Conservation (phyloP, 2,888 invertebrate species). For the Drosophila testacea region DNA sequence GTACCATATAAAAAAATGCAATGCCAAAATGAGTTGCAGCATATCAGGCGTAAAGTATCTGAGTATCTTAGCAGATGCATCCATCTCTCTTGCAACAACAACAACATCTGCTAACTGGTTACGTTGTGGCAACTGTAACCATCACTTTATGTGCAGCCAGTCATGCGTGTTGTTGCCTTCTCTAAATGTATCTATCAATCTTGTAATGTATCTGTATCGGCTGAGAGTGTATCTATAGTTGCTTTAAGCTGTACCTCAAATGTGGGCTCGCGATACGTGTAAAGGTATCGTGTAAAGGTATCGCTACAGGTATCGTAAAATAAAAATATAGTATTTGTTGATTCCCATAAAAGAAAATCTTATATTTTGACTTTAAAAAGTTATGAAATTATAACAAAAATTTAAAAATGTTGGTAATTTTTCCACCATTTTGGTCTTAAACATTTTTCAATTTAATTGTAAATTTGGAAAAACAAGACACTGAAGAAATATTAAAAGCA, state of each 20-base stretch:
- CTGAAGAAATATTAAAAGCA: too few species aligned
- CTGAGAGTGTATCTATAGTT: background rate
- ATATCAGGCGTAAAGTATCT: constrained; percentile 63
- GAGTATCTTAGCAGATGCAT: constrained; percentile 49
- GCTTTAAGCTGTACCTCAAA: background rate
- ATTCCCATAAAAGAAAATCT: too few species aligned
- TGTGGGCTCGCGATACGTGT: too few species aligned
- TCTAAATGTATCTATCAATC: constrained; percentile 9
- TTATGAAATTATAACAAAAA: too few species aligned
- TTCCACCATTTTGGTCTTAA: too few species aligned
- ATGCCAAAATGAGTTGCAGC: constrained; percentile 52
- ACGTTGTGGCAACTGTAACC: constrained; percentile 35
- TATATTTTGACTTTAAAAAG: too few species aligned
- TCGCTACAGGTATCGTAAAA: too few species aligned
- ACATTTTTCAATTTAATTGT: too few species aligned
- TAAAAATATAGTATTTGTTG: too few species aligned
- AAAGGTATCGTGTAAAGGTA: too few species aligned
- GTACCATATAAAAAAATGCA: constrained; percentile 34
- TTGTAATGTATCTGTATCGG: constrained; percentile 1
- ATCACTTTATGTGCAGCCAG: constrained; percentile 58
- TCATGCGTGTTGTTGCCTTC: constrained; percentile 32
- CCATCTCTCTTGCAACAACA: constrained; percentile 6
- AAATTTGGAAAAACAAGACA: too few species aligned
- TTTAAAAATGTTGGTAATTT: too few species aligned
- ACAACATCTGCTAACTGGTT: constrained; percentile 39